These are phyloP conservation scores for Clarias magur DNA, from an alignment of 2,113 vertebrate genomes.

Conservation along the genomic window DNA sequence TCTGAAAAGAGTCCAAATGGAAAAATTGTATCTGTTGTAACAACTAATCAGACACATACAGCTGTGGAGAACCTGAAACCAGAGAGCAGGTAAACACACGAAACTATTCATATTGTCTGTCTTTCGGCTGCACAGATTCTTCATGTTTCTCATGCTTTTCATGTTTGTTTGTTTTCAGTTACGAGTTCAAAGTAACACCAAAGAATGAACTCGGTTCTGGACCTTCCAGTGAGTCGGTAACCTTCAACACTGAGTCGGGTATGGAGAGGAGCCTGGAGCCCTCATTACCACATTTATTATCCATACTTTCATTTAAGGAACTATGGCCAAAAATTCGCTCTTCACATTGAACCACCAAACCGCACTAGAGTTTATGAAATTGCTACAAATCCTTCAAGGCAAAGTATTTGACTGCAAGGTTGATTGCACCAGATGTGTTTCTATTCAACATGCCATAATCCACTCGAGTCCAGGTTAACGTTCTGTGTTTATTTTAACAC, in stretches of 20 bases:
- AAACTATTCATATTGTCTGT: neutral
- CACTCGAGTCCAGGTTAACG: slow-evolving; percentile 11
- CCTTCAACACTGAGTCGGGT: slow-evolving; percentile 95
- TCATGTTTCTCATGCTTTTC: neutral
- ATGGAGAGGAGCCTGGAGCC: slow-evolving; percentile 50
- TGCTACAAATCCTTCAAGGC: neutral
- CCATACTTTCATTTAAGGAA: neutral
- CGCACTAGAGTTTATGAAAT: slow-evolving; percentile 5
- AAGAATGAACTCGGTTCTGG: slow-evolving; percentile 89
- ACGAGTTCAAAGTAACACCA: slow-evolving; percentile 90
- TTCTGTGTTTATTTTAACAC: slow-evolving; percentile 26
- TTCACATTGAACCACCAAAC: neutral
- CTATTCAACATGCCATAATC: slow-evolving; percentile 20
- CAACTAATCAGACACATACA: slow-evolving; percentile 93
- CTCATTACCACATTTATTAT: neutral
- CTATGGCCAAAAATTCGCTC: neutral
- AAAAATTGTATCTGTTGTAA: slow-evolving; percentile 80
- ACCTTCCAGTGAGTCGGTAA: slow-evolving; percentile 81
- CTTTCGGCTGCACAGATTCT: neutral
- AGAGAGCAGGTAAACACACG: slow-evolving; percentile 82
- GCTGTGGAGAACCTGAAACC: slow-evolving; percentile 95
- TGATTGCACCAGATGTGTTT: slow-evolving; percentile 28
- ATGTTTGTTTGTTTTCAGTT: slow-evolving; percentile 73
- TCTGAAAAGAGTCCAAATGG: slow-evolving; percentile 81
- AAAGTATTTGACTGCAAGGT: slow-evolving; percentile 16